Evolutionary conservation across 2,888 invertebrate species (phyloP), one percentile per base, ranked within the genome.

Genomic region (Caenorhabditis drosophilae): DNA sequence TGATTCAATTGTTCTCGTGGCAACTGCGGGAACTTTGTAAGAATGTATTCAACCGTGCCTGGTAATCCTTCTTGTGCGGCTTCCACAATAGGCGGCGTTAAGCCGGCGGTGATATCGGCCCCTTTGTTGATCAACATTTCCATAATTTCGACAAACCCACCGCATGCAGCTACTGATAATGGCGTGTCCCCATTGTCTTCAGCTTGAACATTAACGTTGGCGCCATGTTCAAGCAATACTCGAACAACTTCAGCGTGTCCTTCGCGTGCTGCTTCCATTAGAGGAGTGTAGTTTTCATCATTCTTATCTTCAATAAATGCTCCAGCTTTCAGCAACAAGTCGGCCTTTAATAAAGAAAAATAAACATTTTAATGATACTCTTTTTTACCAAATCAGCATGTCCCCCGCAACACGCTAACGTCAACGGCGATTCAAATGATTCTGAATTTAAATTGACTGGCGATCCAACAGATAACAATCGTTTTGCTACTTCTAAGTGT

Each of bases 141-240:
- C 0, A 94, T 93, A 47, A 93, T 92, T 84, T 96, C 95, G 3
- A 70, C 59, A 48, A 70, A 96, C 74, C 94, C 94, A 25, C 93
- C 93, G 85, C 93, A 93, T 84, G 93, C 93, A 15, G 94, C 93
- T 68, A 95, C 87, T 12, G 94, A 94, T 25, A 95, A 86, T 2
- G 95, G 93, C 0, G 95, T 96, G 86, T 95, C 95, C 84, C 97
- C 95, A 2, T 97, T 96, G 85, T 98, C 97, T 85, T 97, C 97
- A 1, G 97, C 97, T 85, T 95, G 94, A 68, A 94, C 93, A 87
- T 98, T 97, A 84, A 98, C 94, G 84, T 93, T 91, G 47, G 96
- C 97, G 9, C 75, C 77, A 16, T 58, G 64, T 7, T 70, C 91
- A 15, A 97, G 87, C 54, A 98, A 88, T 53, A 96, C 87, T 42